phyloP scores from a whole-genome alignment of 2,113 vertebrate species.

The Periophthalmodon schlosseri region DNA sequence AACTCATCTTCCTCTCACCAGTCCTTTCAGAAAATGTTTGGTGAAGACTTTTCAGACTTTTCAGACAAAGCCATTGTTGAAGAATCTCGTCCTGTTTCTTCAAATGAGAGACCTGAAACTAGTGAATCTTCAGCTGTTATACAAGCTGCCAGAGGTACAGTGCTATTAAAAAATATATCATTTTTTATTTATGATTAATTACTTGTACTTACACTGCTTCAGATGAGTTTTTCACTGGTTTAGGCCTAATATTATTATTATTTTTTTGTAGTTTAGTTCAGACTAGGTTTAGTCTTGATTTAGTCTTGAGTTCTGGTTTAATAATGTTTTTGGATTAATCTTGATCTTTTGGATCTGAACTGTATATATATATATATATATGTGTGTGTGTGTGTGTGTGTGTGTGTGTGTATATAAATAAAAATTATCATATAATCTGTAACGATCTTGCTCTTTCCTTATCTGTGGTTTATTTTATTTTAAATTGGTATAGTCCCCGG shows the following conservation, averaged over 20 bases:
- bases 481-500: no score
- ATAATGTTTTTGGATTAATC: no score
- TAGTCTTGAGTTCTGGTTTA: no score
- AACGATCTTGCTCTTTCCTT: no score
- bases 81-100: conserved; percentile 27
- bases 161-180: neutral
- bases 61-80: conserved; percentile 46
- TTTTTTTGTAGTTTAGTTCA: no score
- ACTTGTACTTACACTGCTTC: neutral
- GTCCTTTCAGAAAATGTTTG: conserved; percentile 71
- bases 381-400: no score
- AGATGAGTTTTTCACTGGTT: neutral
- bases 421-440: no score
- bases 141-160: conserved; percentile 78
- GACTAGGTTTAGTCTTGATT: no score
- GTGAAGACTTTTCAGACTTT: conserved; percentile 62
- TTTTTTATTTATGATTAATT: neutral
- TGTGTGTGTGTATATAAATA: no score
- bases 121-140: conserved; percentile 59
- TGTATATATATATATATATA: no score
- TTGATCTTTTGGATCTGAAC: neutral
- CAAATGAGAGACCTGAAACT: conserved; percentile 51
- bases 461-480: neutral
- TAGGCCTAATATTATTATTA: no score
- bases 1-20: conserved; percentile 46